phyloP scores from a whole-genome alignment of 2,797 vertebrate genomes.

The Mionectes olivaceus region DNA sequence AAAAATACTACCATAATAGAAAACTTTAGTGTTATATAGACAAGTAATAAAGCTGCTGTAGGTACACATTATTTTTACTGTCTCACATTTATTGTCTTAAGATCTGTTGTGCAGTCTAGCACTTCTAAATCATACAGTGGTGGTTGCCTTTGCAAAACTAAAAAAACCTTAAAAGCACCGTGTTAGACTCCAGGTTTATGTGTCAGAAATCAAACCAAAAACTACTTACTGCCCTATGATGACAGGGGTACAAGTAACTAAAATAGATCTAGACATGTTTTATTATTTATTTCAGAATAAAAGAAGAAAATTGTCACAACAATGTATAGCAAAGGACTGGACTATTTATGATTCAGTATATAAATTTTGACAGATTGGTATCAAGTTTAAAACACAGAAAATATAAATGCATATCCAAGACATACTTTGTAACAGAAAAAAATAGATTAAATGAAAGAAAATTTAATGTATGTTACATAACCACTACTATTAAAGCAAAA shows the following conservation, averaged over 20 bases:
- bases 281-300: constrained; percentile 9
- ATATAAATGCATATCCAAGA: neutral
- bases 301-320: neutral
- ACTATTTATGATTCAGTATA: neutral
- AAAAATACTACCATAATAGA: neutral
- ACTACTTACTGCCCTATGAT: neutral
- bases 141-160: neutral
- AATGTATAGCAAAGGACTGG: neutral
- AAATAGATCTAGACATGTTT: neutral
- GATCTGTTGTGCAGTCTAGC: neutral
- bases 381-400: constrained; percentile 4
- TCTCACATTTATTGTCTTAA: neutral
- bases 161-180: neutral
- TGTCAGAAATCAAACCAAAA: neutral
- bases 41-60: neutral
- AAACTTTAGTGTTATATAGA: neutral
- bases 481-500: neutral
- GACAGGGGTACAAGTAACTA: neutral
- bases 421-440: neutral
- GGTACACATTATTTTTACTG: neutral
- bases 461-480: neutral
- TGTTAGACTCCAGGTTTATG: neutral
- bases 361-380: neutral
- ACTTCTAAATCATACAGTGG: neutral
- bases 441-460: neutral